A percentile compares a stretch with the other conserved stretches of the same genome.
Evolutionary conservation across 2,888 invertebrate genomes (phyloP).

Genomic region (Phengaris alcon): DNA sequence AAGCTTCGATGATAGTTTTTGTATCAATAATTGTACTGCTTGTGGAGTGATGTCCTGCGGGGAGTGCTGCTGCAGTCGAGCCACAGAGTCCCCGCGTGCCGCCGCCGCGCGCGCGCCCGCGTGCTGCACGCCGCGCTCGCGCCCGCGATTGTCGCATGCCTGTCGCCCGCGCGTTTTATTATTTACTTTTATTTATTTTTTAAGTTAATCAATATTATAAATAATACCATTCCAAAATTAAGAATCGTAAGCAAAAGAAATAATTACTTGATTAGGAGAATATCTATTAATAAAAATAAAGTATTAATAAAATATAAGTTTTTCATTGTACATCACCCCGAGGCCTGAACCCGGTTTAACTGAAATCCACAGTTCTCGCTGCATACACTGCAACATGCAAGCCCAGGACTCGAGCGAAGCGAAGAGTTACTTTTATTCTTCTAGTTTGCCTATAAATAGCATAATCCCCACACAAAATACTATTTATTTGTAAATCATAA

Average conservation of each 20-base stretch:
- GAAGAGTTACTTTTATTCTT: too few relatives aligned
- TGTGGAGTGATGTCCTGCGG: constrained; percentile 46
- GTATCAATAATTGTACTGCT: constrained; percentile 45
- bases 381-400: too few relatives aligned
- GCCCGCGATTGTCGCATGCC: constrained; percentile 26
- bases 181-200: constrained; percentile 68
- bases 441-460: too few relatives aligned
- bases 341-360: too few relatives aligned
- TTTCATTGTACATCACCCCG: constrained; percentile 33
- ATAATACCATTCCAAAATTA: constrained; percentile 78
- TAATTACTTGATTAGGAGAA: constrained; percentile 69
- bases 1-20: constrained; percentile 46
- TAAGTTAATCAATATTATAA: constrained; percentile 67
- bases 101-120: constrained; percentile 55
- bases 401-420: too few relatives aligned
- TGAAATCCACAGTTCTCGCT: too few relatives aligned
- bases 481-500: too few relatives aligned
- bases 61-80: constrained; percentile 47
- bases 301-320: constrained; percentile 53
- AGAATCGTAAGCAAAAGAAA: constrained; percentile 72
- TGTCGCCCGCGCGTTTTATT: constrained; percentile 45
- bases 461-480: too few relatives aligned
- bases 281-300: constrained; percentile 68
- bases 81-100: constrained; percentile 75
- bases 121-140: constrained; percentile 39